Conservation (phyloP, 64 coral and sea anemone genomes). For the Dendrophyllia cribrosa region DNA sequence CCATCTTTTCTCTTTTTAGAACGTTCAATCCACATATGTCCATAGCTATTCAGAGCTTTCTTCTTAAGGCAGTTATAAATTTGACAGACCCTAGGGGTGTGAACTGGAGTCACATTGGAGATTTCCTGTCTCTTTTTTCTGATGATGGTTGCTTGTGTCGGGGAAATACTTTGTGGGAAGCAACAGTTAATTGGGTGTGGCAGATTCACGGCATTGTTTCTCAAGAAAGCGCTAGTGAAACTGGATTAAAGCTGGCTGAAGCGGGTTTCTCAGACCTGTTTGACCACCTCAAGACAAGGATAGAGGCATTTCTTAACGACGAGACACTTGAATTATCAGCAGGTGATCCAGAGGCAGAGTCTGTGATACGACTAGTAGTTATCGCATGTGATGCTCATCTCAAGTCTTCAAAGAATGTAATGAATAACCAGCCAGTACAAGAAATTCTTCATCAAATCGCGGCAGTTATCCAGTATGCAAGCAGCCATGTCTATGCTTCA, state of each 20-base stretch:
- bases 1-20: constrained; percentile 55
- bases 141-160: constrained; percentile 61
- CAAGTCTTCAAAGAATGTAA: constrained; percentile 30
- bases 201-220: neutral
- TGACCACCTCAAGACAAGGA: neutral
- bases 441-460: constrained; percentile 1
- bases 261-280: neutral
- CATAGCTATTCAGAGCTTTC: constrained; percentile 68
- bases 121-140: constrained; percentile 51
- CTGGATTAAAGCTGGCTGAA: neutral
- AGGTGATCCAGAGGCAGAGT: neutral
- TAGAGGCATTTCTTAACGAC: neutral
- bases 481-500: constrained; percentile 33
- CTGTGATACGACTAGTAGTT: constrained; percentile 2
- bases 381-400: constrained; percentile 27
- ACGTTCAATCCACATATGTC: constrained; percentile 54
- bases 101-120: constrained; percentile 45
- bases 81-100: constrained; percentile 45
- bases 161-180: constrained; percentile 65
- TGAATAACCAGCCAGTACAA: neutral
- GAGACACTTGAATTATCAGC: neutral
- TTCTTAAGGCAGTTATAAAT: constrained; percentile 68
- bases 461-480: constrained; percentile 3
- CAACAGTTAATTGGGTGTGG: constrained; percentile 66
- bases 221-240: neutral